Evolutionary conservation across 2,888 invertebrate species (phyloP).

Genomic region (Acronicta psi): DNA sequence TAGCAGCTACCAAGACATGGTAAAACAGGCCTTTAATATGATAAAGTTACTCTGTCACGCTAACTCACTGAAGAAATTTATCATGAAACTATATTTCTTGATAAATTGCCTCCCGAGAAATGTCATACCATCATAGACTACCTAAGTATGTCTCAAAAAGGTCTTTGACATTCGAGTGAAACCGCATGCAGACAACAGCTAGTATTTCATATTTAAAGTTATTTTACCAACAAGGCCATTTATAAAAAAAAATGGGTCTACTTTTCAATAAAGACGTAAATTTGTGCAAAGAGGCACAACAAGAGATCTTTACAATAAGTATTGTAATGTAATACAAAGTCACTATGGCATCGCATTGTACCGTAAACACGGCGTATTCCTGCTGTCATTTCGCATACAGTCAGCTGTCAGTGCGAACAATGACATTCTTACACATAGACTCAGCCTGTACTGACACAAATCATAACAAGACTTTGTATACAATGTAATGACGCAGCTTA

Average conservation of each 20-base stretch:
- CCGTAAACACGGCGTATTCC: slow-evolving; percentile 43
- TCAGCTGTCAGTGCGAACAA: slow-evolving; percentile 55
- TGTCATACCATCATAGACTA: no score
- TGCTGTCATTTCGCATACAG: slow-evolving; percentile 51
- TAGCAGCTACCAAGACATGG: no score
- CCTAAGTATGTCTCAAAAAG: no score
- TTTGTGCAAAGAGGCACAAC: slow-evolving; percentile 4
- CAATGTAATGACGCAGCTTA: slow-evolving; percentile 37
- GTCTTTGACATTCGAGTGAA: no score
- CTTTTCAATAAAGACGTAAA: slow-evolving; percentile 10
- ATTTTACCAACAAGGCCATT: background rate
- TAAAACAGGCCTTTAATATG: no score
- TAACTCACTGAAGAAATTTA: no score
- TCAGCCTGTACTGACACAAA: slow-evolving; percentile 51
- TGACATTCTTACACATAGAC: slow-evolving; percentile 36
- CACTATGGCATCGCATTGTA: slow-evolving; percentile 43
- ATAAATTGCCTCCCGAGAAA: no score
- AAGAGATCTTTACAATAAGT: slow-evolving; percentile 46
- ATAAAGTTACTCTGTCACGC: no score
- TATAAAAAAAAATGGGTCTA: background rate
- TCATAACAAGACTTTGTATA: slow-evolving; percentile 50
- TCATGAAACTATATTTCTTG: no score
- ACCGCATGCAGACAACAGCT: no score
- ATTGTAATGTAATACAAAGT: slow-evolving; percentile 29
- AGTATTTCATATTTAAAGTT: background rate